Conservation (phyloP, 2,113 vertebrate species). For the Catharus minimus region DNA sequence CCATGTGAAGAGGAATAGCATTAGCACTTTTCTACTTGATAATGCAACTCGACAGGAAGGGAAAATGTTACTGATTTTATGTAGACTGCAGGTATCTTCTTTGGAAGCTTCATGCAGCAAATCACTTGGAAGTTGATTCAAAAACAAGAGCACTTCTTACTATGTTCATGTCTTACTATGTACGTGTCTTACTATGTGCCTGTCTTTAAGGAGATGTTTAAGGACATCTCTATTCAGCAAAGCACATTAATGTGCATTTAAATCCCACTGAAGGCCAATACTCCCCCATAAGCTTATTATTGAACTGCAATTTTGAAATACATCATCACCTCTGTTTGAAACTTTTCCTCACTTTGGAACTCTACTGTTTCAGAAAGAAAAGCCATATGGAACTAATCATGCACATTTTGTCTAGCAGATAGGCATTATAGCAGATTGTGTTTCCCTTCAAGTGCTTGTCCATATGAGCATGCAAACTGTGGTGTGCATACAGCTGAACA, state of each 20-base stretch:
- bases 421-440: constrained; percentile 46
- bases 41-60: not conserved
- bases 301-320: constrained; percentile 6
- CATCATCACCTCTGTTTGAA: constrained; percentile 5
- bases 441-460: constrained; percentile 37
- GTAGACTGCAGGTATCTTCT: not conserved
- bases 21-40: not conserved
- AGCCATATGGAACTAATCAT: constrained; percentile 52
- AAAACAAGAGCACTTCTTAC: not conserved
- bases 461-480: constrained; percentile 46
- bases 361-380: not conserved
- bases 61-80: not conserved
- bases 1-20: not conserved
- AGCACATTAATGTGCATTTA: not conserved
- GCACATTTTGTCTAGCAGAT: constrained; percentile 43
- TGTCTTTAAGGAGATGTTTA: not conserved
- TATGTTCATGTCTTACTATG: not conserved
- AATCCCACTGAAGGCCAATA: not conserved
- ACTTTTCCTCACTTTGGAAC: not conserved
- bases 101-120: not conserved
- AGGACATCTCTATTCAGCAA: not conserved
- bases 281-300: not conserved
- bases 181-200: not conserved
- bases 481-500: not conserved
- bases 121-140: not conserved